Evolutionary conservation across 2,888 invertebrate species (phyloP), one percentile per base, ranked within the genome.

Genomic region (Drosophila robusta): DNA sequence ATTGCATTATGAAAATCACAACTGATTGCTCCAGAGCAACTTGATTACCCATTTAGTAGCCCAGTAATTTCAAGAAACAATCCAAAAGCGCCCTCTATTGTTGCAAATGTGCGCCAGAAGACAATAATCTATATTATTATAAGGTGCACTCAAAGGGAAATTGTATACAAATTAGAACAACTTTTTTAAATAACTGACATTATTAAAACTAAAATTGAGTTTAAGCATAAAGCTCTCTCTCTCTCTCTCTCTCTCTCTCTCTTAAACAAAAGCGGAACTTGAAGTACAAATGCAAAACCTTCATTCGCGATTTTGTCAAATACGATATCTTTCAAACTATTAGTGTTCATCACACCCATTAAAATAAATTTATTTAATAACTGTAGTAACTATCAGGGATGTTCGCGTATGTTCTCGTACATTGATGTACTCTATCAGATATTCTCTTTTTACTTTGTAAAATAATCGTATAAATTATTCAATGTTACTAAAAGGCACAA

Each of bases 11-110:
- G 18, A 9, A 39, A 38, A 38, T 51, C 9, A 3, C 46, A 38
- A 32, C 36, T 42, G 42, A 65, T 64, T 26, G 46, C 16, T 49
- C 58, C 50, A 24, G 22, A 42, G 26, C 14, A 34, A 16, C 38
- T 45, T 16, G 38, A 44, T 39, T 38, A 49, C 0, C 18, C 8
- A 29, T 29, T 16, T 16, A 58, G 29, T 38, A 22, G 36, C 29
- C 12, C n/a, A 26, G 7, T 14, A 29, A 12, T 56, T 36, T 11
- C 26, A 42, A 57, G 14, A 32, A 54, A 45, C 14, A 8, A 11
- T 2, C 11, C 12, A 26, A 16, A 8, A 22, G 22, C 3, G 22
- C 22, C 22, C 22, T 22, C 22, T 4, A 22, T 22, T 22, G 22
- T 22, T 22, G 4, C 22, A 3, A 22, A 22, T 22, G 22, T 22